A percentile compares a stretch with the other conserved stretches of the same genome.
These are phyloP conservation scores for Tursiops truncatus DNA, from an alignment of 2,113 vertebrate species.

Conservation along the genomic window DNA sequence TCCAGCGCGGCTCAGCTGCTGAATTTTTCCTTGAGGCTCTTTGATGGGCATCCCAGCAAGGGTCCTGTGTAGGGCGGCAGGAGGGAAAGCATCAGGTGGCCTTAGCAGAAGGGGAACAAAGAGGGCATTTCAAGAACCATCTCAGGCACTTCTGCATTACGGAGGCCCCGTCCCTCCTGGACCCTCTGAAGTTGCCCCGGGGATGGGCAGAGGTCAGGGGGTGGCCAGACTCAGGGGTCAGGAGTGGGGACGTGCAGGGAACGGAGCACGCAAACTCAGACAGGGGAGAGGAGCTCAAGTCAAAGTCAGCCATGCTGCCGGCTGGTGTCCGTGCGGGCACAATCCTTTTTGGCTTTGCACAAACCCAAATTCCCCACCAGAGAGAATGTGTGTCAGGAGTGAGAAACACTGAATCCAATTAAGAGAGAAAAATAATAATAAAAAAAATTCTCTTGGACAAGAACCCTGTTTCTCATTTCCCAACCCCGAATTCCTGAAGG, in stretches of 20 bases:
- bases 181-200: neutral
- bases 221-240: slow-evolving; percentile 42
- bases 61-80: neutral
- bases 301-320: neutral
- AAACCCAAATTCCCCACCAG: slow-evolving; percentile 74
- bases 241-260: neutral
- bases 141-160: slow-evolving; percentile 41
- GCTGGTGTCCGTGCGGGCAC: neutral
- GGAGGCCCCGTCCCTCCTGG: neutral
- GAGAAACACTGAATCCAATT: slow-evolving; percentile 80
- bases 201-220: neutral
- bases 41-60: neutral
- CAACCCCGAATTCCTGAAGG: neutral
- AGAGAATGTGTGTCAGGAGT: slow-evolving; percentile 73
- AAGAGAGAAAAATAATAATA: slow-evolving; percentile 84
- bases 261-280: neutral
- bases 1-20: neutral
- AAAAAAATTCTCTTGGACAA: slow-evolving; percentile 83
- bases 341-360: slow-evolving; percentile 62
- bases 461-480: slow-evolving; percentile 79
- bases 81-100: neutral
- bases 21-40: slow-evolving; percentile 41
- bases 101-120: slow-evolving; percentile 7
- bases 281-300: neutral
- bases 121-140: slow-evolving; percentile 48